These are phyloP conservation scores for Graphium colonna DNA, from an alignment of 2,888 invertebrate species.

Conservation along the genomic window DNA sequence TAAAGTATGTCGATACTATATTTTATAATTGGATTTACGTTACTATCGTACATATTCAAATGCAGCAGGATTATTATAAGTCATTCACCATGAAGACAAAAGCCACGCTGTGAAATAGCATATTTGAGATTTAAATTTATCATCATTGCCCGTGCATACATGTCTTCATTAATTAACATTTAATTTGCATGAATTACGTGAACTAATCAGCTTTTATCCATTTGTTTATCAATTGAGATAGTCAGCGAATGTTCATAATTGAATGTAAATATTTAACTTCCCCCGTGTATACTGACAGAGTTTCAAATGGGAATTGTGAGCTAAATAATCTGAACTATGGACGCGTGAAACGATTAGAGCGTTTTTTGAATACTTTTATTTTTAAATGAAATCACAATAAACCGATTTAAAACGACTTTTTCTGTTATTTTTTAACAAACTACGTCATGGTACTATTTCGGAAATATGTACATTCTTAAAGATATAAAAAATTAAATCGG, in stretches of 20 bases:
- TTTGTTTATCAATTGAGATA: conserved; percentile 13
- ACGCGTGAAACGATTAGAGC: background rate
- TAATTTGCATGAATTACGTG: conserved; percentile 11
- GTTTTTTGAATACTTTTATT: no score
- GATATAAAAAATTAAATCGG: no score
- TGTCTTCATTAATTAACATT: conserved; percentile 9
- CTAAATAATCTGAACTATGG: background rate
- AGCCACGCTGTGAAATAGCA: background rate
- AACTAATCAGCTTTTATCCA: conserved; percentile 17
- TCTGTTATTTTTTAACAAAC: no score
- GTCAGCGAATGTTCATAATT: conserved; percentile 17
- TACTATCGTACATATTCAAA: no score
- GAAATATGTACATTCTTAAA: no score
- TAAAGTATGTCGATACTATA: no score
- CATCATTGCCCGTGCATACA: background rate
- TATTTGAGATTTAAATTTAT: background rate
- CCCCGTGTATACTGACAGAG: conserved; percentile 4
- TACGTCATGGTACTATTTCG: no score
- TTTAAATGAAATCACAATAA: no score
- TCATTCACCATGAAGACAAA: background rate
- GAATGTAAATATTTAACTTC: conserved; percentile 18
- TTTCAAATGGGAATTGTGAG: conserved; percentile 4
- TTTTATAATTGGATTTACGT: no score
- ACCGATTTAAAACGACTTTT: no score
- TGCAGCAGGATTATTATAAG: no score